Conservation (phyloP, 92 coral and sea anemone genomes). For the Galaxea fascicularis region DNA sequence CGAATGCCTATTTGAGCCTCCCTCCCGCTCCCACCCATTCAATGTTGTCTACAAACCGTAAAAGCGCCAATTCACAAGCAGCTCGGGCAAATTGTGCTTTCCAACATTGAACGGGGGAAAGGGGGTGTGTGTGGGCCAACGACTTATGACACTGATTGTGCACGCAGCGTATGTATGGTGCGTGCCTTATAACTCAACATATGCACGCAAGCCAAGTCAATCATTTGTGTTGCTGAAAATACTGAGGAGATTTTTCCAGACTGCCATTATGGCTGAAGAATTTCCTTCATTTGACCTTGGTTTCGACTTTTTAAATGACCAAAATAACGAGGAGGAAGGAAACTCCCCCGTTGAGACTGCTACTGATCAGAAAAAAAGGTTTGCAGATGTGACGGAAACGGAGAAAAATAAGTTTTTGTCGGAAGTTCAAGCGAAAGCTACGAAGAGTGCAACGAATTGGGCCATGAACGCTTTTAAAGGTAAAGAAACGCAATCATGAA, state of each 20-base stretch:
- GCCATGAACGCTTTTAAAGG: conserved; percentile 11
- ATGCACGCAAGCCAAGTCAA: not conserved
- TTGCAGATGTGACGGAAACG: conserved; percentile 12
- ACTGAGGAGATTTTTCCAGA: conserved; percentile 1
- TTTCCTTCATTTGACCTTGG: not conserved
- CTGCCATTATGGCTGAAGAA: conserved; percentile 3
- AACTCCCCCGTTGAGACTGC: conserved; percentile 5
- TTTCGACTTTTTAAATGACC: not conserved
- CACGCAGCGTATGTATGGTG: no score
- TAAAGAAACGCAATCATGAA: not conserved
- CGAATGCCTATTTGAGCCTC: no score
- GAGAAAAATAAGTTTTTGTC: conserved; percentile 2
- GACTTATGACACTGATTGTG: no score
- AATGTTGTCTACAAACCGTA: no score
- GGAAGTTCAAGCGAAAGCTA: conserved; percentile 6
- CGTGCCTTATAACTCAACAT: conserved; percentile 8
- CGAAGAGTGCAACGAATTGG: conserved; percentile 7
- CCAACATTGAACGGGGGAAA: no score
- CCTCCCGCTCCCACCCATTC: no score
- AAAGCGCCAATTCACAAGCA: no score
- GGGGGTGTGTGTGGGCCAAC: no score
- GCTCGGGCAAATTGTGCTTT: no score
- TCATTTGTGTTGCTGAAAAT: not conserved
- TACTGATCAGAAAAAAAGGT: not conserved
- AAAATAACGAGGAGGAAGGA: conserved; percentile 1